A percentile compares a stretch with the other conserved stretches of the same genome.
phyloP scores from a whole-genome alignment of 1,140 invertebrate species.

The Palaemon carinicauda region DNA sequence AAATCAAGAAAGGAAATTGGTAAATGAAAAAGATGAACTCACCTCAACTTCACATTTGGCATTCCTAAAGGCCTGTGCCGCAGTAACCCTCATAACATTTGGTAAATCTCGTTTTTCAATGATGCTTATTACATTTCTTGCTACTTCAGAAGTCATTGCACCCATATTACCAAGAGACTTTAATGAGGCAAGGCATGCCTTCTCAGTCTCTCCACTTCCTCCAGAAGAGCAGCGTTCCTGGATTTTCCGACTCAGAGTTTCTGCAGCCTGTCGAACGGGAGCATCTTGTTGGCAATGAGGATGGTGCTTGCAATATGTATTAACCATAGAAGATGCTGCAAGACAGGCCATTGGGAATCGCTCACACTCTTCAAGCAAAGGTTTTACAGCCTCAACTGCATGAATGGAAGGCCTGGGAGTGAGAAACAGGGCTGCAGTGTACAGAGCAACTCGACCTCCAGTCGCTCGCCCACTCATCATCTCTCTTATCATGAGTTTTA shows the following conservation, averaged over 20 bases:
- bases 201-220: background rate
- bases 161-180: slow-evolving; percentile 40
- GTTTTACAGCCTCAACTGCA: slow-evolving; percentile 8
- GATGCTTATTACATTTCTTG: background rate
- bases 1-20: background rate
- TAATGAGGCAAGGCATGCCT: background rate
- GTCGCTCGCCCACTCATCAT: background rate
- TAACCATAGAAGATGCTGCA: slow-evolving; percentile 31
- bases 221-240: background rate
- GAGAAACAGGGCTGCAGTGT: slow-evolving; percentile 26
- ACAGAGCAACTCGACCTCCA: background rate
- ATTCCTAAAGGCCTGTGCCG: slow-evolving; percentile 39
- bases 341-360: background rate
- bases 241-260: background rate
- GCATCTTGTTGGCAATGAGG: slow-evolving; percentile 13
- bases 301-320: slow-evolving; percentile 21
- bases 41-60: slow-evolving; percentile 20
- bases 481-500: slow-evolving; percentile 23
- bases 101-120: background rate
- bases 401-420: slow-evolving; percentile 1
- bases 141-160: slow-evolving; percentile 14
- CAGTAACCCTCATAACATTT: slow-evolving; percentile 12
- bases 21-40: background rate
- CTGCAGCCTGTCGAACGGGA: background rate
- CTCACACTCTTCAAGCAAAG: slow-evolving; percentile 7